Percentiles rank a stretch among this genome's conserved stretches.
Evolutionary conservation across 2,113 vertebrate genomes (phyloP).

Genomic region (Thunnus maccoyii): DNA sequence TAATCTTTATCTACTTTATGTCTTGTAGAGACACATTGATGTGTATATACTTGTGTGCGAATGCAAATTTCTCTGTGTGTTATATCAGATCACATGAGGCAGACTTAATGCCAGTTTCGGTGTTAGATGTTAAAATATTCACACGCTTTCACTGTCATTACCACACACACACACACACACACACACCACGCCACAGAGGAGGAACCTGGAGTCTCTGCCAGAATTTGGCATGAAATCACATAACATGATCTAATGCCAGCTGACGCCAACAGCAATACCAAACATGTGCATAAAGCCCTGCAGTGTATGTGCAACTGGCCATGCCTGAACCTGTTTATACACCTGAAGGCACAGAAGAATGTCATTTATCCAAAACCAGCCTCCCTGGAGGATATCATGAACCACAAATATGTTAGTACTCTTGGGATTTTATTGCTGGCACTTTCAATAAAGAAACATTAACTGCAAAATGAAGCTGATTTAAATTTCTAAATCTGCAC

Average conservation of each 20-base stretch:
- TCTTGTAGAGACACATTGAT: not conserved
- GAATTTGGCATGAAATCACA: slow-evolving; percentile 14
- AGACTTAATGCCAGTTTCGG: not conserved
- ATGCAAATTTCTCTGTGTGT: not conserved
- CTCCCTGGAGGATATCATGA: not conserved
- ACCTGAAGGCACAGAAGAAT: slow-evolving; percentile 24
- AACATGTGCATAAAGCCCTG: slow-evolving; percentile 7
- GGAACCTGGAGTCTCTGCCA: slow-evolving; percentile 41
- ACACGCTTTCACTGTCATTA: slow-evolving; percentile 7
- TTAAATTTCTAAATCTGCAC: not conserved
- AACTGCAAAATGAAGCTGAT: not conserved
- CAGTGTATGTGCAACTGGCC: not conserved
- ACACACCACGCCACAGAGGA: not conserved
- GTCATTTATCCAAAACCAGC: slow-evolving; percentile 5
- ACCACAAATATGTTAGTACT: slow-evolving; percentile 5
- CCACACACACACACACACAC: not conserved
- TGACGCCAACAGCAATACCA: slow-evolving; percentile 23
- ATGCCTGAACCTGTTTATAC: slow-evolving; percentile 55
- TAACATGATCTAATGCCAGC: slow-evolving; percentile 30
- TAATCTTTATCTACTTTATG: not conserved
- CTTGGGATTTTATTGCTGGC: not conserved
- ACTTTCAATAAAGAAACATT: not conserved
- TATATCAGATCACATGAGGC: not conserved
- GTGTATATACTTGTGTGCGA: not conserved
- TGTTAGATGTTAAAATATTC: slow-evolving; percentile 4